Percentiles rank a stretch among this genome's conserved stretches.
These are phyloP conservation scores for Chaetops frenatus DNA, from an alignment of 2,113 vertebrate species.

Conservation along the genomic window DNA sequence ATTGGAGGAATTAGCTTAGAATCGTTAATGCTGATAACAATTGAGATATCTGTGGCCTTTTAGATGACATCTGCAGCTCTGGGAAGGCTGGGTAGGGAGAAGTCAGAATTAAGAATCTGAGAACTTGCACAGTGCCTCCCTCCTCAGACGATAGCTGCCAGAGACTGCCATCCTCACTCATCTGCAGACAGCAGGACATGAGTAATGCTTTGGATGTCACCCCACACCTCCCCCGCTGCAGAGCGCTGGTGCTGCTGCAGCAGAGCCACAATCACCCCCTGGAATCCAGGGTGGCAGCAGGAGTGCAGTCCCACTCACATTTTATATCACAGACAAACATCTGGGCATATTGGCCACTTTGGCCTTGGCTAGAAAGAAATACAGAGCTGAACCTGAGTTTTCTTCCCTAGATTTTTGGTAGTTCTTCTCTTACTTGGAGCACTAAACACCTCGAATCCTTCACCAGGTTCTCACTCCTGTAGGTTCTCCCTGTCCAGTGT, in stretches of 20 bases:
- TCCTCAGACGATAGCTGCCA: not conserved
- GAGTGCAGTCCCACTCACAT: not conserved
- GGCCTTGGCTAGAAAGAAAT: not conserved
- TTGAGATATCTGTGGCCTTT: not conserved
- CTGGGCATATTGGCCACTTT: not conserved
- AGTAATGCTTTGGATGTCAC: slow-evolving; percentile 44
- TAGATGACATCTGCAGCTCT: not conserved
- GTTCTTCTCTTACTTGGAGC: not conserved
- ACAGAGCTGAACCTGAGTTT: not conserved
- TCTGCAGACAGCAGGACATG: slow-evolving; percentile 13
- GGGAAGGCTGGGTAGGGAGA: not conserved
- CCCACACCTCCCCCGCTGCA: not conserved
- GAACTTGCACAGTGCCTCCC: not conserved
- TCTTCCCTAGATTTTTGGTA: not conserved
- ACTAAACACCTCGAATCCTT: not conserved
- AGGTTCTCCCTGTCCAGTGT: not conserved
- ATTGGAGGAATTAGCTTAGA: not conserved
- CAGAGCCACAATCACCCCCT: not conserved
- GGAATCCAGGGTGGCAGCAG: not conserved
- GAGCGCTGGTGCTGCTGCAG: not conserved
- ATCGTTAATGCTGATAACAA: not conserved
- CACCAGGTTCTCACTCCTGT: not conserved
- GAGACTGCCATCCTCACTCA: not conserved
- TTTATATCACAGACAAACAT: not conserved
- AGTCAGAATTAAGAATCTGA: not conserved